These are phyloP conservation scores for Tupiocoris notatus DNA, from an alignment of 2,888 invertebrate species.

Conservation along the genomic window DNA sequence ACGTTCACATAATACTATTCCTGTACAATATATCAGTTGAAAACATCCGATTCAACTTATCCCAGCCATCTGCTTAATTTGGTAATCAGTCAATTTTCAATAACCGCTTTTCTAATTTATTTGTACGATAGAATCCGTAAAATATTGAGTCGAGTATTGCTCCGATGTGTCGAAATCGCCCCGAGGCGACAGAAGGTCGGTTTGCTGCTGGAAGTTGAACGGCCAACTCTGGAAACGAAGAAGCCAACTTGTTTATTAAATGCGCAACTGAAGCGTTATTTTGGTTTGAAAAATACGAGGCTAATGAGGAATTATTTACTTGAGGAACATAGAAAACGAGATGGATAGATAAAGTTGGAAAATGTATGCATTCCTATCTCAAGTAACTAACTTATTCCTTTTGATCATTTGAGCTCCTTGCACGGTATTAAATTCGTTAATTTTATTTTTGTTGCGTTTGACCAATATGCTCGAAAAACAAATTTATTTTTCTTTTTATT, in stretches of 20 bases:
- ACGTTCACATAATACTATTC: too few species aligned
- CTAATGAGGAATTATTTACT: too few species aligned
- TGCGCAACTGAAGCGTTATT: too few species aligned
- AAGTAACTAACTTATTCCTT: too few species aligned
- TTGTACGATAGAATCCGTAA: slow-evolving; percentile 33
- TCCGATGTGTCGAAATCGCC: neutral
- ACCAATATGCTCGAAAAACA: neutral
- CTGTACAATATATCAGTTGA: too few species aligned
- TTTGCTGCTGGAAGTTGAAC: slow-evolving; percentile 45
- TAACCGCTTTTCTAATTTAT: slow-evolving; percentile 18
- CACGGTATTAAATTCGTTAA: neutral
- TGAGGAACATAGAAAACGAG: too few species aligned
- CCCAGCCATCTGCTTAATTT: too few species aligned
- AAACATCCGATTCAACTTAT: too few species aligned
- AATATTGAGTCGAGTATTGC: slow-evolving; percentile 15
- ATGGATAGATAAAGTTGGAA: too few species aligned
- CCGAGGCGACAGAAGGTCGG: slow-evolving; percentile 10
- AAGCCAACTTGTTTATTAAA: too few species aligned
- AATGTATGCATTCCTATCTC: too few species aligned
- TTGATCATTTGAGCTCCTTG: neutral
- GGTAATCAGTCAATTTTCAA: neutral
- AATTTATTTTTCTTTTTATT: neutral
- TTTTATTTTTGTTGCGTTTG: neutral
- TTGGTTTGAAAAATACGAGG: too few species aligned
- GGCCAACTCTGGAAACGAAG: slow-evolving; percentile 46